Evolutionary conservation across 2,797 vertebrate species (phyloP), one percentile per base, ranked within the genome.

Genomic region (Erpetoichthys calabaricus): DNA sequence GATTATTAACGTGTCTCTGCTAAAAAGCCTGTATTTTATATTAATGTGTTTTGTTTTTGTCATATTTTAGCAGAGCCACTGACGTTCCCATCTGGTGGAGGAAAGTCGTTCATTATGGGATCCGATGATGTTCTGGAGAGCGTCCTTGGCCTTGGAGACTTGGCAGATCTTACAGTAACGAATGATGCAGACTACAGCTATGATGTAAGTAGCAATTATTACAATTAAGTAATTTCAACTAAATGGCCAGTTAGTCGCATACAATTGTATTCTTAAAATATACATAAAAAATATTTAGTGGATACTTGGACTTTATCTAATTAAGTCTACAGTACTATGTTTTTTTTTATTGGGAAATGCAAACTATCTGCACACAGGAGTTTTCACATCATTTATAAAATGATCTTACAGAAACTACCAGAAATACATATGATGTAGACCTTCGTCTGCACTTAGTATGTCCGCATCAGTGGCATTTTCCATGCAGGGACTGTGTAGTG

Each of bases 161-260:
- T 99, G 66, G 94, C 94, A 63, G 94, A 97, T 84, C 90, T 98
- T 82, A 98, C 94, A 7, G 95, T 99, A 76, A 86, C 91, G 76
- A 99, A 98, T 77, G 95, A 99, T 68, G 82, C 89, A 54, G 94
- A 99, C 78, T 99, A 91, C 80, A 92, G 90, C 86, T 99, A 99
- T 63, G 94, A 99, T 71, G 95, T 98, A 86, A 93, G 89, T 84
- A 66, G 65, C 70, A 70, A 74, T 85, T 25, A 25, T 25, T 25
- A 25, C 25, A 25, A 25, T 25, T 45, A 44, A 49, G 8, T 52
- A 45, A 47, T 41, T 9, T 59, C 45, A 5, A 6, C 41, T 25
- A 25, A 25, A 25, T 25, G 25, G 25, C 25, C 2, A 25, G 25
- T 25, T 25, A 9, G 3, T 51, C 41, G n/a, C 5, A 51, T 51